Base-by-base conservation (phyloP, 2,113 vertebrate genomes). In the Cryptomyrus ogoouensis region DNA sequence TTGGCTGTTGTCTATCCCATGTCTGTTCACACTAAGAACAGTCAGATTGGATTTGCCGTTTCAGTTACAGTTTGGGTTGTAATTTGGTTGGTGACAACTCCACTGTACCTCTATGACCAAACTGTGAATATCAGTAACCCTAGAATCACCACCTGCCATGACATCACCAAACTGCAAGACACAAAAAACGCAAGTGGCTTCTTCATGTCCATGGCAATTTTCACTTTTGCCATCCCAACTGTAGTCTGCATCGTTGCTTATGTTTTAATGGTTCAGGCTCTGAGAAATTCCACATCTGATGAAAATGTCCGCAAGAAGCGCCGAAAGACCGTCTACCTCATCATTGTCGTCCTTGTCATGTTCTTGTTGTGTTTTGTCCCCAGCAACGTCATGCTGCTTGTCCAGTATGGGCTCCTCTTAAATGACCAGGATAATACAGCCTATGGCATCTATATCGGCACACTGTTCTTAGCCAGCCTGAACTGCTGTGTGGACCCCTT, bases 401-500 rank as follows among this genome's bases (percentile, higher is more conserved):
- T 97, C 31, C 98, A 99, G 77, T 99, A 98, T 86, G 94, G 94
- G 0, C 94, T 97, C 0, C 93, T 99, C 50, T 96, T 94, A 90
- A 92, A 83, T 1, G 88, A 85, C 0, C 2, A 6, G 3, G 3
- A 91, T 3, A 95, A 97, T 74, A 95, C 95, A 0, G 85, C 96
- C 1, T 99, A 99, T 0, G 80, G 0, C 95, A 94, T 94, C 0
- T 99, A 99, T 90, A 88, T 98, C 50, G 66, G 90, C 3, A 94
- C 96, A 0, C 93, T 99, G n/a, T 99, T 98, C 91, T 95, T 99
- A 88, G 95, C 97, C 7, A 95, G 96, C 88, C 95, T 99, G 89
- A 99, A 99, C 94, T 98, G 98, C 95, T 97, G 96, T 92, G 95
- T 99, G 2, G 98, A 99, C 93, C 98, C 98, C 0, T 98, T 99